Conservation (phyloP, 1,140 invertebrate species). For the Drosophila tsacasi region DNA sequence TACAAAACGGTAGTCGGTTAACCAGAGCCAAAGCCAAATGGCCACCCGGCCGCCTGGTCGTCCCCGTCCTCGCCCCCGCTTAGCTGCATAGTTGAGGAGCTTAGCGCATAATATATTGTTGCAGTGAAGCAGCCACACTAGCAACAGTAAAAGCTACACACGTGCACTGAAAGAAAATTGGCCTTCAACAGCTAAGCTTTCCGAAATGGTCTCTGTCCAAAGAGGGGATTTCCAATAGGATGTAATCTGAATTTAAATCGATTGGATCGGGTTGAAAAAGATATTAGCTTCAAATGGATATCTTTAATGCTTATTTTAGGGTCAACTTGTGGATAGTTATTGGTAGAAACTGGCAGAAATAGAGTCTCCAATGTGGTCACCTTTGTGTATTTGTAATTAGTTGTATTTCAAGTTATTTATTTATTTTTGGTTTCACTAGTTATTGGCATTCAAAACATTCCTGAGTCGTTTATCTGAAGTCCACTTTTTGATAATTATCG, state of each 20-base stretch:
- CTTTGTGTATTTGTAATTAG: neutral
- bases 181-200: neutral
- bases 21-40: conserved; percentile 77
- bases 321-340: neutral
- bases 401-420: neutral
- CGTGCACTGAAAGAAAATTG: conserved; percentile 12
- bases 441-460: neutral
- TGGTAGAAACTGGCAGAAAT: neutral
- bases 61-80: conserved; percentile 7
- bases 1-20: conserved; percentile 82
- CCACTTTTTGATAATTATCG: no score
- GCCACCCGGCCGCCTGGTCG: conserved; percentile 36
- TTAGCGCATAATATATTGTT: conserved; percentile 78
- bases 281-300: no score
- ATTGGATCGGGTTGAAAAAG: neutral
- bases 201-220: neutral
- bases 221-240: neutral
- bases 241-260: neutral
- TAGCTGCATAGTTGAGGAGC: conserved; percentile 62
- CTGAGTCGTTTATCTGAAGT: no score
- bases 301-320: neutral
- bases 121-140: conserved; percentile 24
- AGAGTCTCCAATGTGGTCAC: neutral
- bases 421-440: neutral
- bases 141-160: conserved; percentile 6